Evolutionary conservation across 2,797 vertebrate genomes (phyloP).

Genomic region (Erithacus rubecula): DNA sequence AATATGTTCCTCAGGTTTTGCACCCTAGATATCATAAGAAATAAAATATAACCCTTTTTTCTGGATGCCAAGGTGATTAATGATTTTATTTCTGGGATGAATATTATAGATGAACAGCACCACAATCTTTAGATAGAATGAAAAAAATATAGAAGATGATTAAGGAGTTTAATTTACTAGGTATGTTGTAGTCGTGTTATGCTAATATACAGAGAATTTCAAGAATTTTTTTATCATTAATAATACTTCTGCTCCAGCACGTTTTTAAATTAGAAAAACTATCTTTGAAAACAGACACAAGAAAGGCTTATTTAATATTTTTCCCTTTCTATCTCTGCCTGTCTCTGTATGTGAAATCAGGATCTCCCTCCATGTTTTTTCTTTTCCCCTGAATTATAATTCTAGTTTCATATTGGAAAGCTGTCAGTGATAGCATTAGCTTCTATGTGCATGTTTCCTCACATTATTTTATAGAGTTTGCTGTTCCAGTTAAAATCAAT

Average conservation of each 20-base stretch:
- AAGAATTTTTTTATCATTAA: constrained; percentile 41
- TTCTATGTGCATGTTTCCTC: not conserved
- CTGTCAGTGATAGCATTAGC: not conserved
- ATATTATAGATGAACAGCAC: constrained; percentile 24
- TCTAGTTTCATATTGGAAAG: not conserved
- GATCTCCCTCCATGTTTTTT: constrained; percentile 30
- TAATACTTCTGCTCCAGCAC: constrained; percentile 32
- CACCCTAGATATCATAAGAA: constrained; percentile 5
- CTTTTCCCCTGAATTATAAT: not conserved
- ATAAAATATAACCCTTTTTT: constrained; percentile 27
- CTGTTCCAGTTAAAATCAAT: not conserved
- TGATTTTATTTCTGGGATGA: constrained; percentile 57
- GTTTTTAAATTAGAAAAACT: constrained; percentile 51
- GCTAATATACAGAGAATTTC: constrained; percentile 55
- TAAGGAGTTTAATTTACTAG: constrained; percentile 71
- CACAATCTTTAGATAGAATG: constrained; percentile 28
- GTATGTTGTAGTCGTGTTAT: constrained; percentile 58
- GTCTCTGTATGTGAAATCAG: constrained; percentile 28
- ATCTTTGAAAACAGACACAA: constrained; percentile 24
- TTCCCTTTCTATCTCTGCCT: not conserved
- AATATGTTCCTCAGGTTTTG: constrained; percentile 33
- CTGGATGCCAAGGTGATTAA: constrained; percentile 58
- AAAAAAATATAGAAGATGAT: constrained; percentile 38
- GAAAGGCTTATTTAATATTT: not conserved
- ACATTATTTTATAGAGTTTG: not conserved